Base-by-base conservation (phyloP, 1,140 invertebrate genomes). In the Armadillidium nasatum region DNA sequence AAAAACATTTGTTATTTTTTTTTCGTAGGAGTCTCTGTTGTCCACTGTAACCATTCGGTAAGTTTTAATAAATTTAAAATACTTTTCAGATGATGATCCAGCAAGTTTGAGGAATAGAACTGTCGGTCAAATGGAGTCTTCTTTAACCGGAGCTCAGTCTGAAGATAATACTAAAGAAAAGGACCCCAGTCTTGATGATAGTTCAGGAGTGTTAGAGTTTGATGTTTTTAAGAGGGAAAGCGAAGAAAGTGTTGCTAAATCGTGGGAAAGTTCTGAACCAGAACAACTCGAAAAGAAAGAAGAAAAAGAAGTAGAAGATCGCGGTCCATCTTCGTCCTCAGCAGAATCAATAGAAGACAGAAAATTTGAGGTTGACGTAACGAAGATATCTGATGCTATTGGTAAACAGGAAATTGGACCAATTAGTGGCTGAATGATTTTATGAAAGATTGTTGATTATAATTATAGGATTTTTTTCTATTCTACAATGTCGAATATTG, bases 81-180 rank as follows among this genome's bases (percentile, higher is more conserved):
- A 60, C 19, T 60, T 60, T 60, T 15, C 50, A 60, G 50, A 60
- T 60, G 50, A 60, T 60, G 50, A 60, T 19, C 50, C 50, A 60
- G 19, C 50, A 19, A 60, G 50, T 7, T 4, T 60, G 19, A 60
- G 50, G 19, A 19, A 19, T 13, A 60, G 7, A 7, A 60, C 50
- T 60, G 50, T 60, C 4, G 50, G 2, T 15, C 50, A 60, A 19
- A 60, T 60, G 50, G 11, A 60, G 7, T 60, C 50, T 4, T 1
- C 7, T 19, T 19, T 60, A 13, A 60, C 1, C 19, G 2, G 7
- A 13, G 50, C 1, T 4, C 50, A 19, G 19, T 60, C 7, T 13
- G 50, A 60, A 19, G 11, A 19, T 60, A 15, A 1, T 13, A 19
- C 50, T 19, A 15, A 13, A 15, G 50, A 19, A 60, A 19, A 60